Evolutionary conservation across 2,888 invertebrate genomes (phyloP).

Genomic region (Boloria selene): DNA sequence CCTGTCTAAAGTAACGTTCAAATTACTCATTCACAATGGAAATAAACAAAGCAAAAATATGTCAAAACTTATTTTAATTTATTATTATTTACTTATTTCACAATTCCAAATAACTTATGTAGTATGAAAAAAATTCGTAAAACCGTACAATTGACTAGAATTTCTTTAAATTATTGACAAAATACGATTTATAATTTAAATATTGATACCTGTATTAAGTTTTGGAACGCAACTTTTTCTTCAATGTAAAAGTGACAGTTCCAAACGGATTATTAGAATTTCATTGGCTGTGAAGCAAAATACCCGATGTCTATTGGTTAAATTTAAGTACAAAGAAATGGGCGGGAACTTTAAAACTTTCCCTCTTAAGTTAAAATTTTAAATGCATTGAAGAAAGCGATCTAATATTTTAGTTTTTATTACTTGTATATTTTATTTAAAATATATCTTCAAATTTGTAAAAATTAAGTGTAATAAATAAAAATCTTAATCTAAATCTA

Average conservation of each 20-base stretch:
- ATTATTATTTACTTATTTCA: background rate
- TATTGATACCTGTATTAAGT: background rate
- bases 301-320: constrained; percentile 20
- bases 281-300: constrained; percentile 45
- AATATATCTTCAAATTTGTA: background rate
- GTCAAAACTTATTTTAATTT: background rate
- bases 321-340: background rate
- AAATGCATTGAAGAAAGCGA: background rate
- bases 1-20: constrained; percentile 29
- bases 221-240: constrained; percentile 28
- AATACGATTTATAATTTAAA: no score
- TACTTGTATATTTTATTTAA: background rate
- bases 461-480: background rate
- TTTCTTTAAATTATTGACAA: no score
- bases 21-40: background rate
- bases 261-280: constrained; percentile 50
- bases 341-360: constrained; percentile 14
- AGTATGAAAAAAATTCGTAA: no score
- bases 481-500: no score
- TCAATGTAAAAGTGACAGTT: constrained; percentile 45
- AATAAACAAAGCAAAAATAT: no score
- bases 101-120: no score
- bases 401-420: background rate
- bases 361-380: background rate
- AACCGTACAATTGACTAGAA: no score